Base-by-base conservation (phyloP, 2,113 vertebrate genomes). In the Cnemophilus loriae region DNA sequence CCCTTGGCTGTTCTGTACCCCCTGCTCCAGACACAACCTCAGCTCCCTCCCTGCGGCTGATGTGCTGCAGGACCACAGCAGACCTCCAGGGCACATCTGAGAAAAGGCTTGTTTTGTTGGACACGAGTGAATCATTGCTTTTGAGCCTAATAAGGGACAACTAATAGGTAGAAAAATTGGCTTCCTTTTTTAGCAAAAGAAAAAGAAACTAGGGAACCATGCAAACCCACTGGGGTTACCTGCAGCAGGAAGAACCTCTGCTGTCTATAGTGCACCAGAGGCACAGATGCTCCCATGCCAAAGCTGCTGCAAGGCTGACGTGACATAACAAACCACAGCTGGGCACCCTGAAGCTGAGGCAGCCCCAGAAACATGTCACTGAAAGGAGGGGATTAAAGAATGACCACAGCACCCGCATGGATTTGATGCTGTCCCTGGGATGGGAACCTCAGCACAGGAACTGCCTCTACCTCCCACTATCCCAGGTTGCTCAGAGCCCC, bases 401-500 rank as follows among this genome's bases (percentile, higher is more conserved):
- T 74, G 28, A 27, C 5, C 46, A 39, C 22, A 37, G 35, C 33
- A 90, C 3, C 2, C 2, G 1, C 8, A 2, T 0, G 1, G 23
- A 10, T 37, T 74, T 42, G 20, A 26, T 79, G 35, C 44, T 78
- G 33, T 16, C 10, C 7, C 60, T 21, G 41, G 10, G 11, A 15
- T 63, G 24, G 52, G 63, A 88, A 12, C 6, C 13, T 56, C 42
- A 42, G 47, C 24, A 14, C 17, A 59, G 26, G 33, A 71, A 11
- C 7, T 28, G 52, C 4, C 11, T 11, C 2, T 1, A 11, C 22
- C 16, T 67, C 11, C 37, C 28, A 41, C 10, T 16, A 2, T 0
- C 8, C 52, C 33, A 39, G 13, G 1, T 1, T n/a, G 23, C 33
- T 60, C 52, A 3, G 1, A 75, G 33, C 16, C 28, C 13, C 33